Conservation (phyloP, 2,888 invertebrate species). For the Timandra comae region DNA sequence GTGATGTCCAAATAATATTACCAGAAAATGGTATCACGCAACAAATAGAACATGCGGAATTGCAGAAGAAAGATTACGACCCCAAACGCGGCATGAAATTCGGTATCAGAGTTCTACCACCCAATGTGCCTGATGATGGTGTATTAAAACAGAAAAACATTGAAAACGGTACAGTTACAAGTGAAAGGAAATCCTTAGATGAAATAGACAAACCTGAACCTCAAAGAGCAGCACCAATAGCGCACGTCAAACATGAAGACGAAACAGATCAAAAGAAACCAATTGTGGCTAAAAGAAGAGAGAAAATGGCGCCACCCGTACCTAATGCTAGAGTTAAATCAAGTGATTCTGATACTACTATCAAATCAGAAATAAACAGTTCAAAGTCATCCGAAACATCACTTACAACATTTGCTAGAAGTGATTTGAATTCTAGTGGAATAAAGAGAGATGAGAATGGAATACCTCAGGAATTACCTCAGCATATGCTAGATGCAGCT, state of each 20-base stretch:
- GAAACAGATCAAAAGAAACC: conserved; percentile 66
- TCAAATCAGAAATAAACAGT: conserved; percentile 32
- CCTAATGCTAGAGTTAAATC: conserved; percentile 63
- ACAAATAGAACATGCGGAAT: conserved; percentile 64
- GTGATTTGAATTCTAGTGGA: conserved; percentile 75
- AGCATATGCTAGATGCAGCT: conserved; percentile 83
- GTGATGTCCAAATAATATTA: conserved; percentile 60
- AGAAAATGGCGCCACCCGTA: conserved; percentile 68
- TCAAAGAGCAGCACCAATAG: conserved; percentile 43
- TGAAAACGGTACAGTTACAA: conserved; percentile 55
- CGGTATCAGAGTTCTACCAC: conserved; percentile 81
- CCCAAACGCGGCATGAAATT: conserved; percentile 79
- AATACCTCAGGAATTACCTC: conserved; percentile 83
- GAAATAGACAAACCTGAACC: conserved; percentile 63
- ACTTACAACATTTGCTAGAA: conserved; percentile 49
- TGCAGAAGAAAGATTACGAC: conserved; percentile 75
- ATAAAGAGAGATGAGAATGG: conserved; percentile 77
- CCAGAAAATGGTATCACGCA: conserved; percentile 57
- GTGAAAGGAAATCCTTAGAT: conserved; percentile 53
- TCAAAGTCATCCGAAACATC: conserved; percentile 53
- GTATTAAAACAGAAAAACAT: conserved; percentile 62
- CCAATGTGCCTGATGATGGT: conserved; percentile 72
- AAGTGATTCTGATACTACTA: conserved; percentile 54
- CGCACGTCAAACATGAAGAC: conserved; percentile 72
- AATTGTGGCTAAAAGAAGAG: conserved; percentile 71